A percentile compares a stretch with the other conserved stretches of the same genome.
phyloP scores from a whole-genome alignment of 2,888 invertebrate species.

The Biston stratarius region DNA sequence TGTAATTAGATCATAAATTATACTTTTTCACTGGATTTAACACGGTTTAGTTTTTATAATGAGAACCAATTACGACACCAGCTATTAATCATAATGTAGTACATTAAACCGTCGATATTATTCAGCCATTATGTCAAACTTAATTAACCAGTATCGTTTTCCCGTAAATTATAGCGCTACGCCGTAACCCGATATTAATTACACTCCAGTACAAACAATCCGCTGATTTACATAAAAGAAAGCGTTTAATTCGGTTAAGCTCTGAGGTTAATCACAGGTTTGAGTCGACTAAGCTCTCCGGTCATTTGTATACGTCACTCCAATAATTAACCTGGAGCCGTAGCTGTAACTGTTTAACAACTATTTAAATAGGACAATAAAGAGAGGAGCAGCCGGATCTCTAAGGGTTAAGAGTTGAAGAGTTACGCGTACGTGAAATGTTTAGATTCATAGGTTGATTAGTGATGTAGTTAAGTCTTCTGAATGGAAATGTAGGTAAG shows the following conservation, averaged over 20 bases:
- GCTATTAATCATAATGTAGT: conserved; percentile 57
- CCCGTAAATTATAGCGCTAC: conserved; percentile 56
- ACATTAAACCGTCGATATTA: conserved; percentile 57
- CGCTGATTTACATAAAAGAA: conserved; percentile 80
- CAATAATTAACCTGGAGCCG: conserved; percentile 74
- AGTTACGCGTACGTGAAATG: conserved; percentile 38
- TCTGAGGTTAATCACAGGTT: conserved; percentile 75
- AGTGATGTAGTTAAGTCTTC: conserved; percentile 44
- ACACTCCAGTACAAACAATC: conserved; percentile 69
- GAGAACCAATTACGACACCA: conserved; percentile 40
- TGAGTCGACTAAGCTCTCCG: conserved; percentile 70
- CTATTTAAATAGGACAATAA: conserved; percentile 75
- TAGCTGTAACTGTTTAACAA: conserved; percentile 71
- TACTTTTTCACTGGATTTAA: conserved; percentile 15
- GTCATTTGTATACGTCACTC: conserved; percentile 80
- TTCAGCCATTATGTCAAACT: conserved; percentile 59
- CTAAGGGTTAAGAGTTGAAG: conserved; percentile 61
- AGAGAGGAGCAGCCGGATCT: conserved; percentile 64
- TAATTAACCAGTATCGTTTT: conserved; percentile 60
- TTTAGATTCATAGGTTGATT: conserved; percentile 56
- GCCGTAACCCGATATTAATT: conserved; percentile 64
- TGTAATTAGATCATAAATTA: conserved; percentile 19
- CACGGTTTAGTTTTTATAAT: conserved; percentile 36
- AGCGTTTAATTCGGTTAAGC: conserved; percentile 80
- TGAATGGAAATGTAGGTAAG: conserved; percentile 56